These are phyloP conservation scores for Corythornis vintsioides DNA, from an alignment of 2,113 vertebrate species.

Conservation along the genomic window DNA sequence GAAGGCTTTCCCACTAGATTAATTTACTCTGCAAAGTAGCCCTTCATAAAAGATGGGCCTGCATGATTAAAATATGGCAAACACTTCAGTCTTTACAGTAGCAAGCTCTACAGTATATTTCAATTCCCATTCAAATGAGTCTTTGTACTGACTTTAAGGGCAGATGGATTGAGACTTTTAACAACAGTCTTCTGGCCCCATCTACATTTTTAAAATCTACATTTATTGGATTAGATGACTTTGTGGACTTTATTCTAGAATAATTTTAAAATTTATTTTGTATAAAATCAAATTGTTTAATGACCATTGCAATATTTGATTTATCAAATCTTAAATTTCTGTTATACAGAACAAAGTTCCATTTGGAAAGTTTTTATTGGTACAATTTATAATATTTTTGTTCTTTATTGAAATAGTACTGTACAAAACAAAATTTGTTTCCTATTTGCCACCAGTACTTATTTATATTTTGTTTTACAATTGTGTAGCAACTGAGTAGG, in stretches of 20 bases:
- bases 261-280: background rate
- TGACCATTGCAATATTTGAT: background rate
- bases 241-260: background rate
- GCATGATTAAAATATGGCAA: background rate
- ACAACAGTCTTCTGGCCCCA: background rate
- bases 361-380: background rate
- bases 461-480: constrained; percentile 54
- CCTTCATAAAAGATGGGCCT: background rate
- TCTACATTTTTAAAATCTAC: background rate
- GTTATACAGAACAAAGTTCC: background rate
- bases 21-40: background rate
- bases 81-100: background rate
- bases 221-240: background rate
- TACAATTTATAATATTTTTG: background rate
- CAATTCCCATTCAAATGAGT: background rate
- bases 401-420: background rate
- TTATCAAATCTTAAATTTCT: background rate
- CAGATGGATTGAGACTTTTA: background rate
- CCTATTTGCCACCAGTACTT: constrained; percentile 32
- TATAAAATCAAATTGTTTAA: background rate
- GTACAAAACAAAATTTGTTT: background rate
- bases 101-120: background rate
- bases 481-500: constrained; percentile 29
- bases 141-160: background rate
- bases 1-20: background rate